Evolutionary conservation across 30 jellyfish, hydroid and myxozoan genomes (phyloP).

Genomic region (Aurelia aurita complex sp. Pacific): DNA sequence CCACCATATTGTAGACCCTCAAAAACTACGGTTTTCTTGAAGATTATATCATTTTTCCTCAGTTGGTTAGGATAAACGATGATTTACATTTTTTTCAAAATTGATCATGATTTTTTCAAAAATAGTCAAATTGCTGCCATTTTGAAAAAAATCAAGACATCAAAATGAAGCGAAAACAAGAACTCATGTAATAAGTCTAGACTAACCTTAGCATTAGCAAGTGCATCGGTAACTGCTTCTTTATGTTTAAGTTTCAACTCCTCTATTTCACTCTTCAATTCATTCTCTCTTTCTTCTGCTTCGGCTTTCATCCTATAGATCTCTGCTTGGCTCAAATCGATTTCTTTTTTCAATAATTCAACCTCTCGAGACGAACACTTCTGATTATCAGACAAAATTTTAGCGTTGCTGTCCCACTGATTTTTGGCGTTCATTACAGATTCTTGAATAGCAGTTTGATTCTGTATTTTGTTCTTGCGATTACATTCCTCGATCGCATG

Average conservation of each 20-base stretch:
- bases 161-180: too few species aligned
- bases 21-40: too few species aligned
- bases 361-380: not conserved
- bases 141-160: too few species aligned
- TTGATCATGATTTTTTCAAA: too few species aligned
- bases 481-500: conserved; percentile 29
- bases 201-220: conserved; percentile 21
- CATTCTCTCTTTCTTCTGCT: conserved; percentile 13
- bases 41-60: too few species aligned
- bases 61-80: too few species aligned
- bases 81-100: too few species aligned
- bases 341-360: conserved; percentile 15
- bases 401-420: conserved; percentile 10
- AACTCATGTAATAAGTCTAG: too few species aligned
- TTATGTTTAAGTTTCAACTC: not conserved
- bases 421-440: conserved; percentile 25
- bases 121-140: too few species aligned
- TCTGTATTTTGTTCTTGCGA: not conserved
- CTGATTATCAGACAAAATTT: not conserved
- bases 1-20: too few species aligned
- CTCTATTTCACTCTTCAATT: not conserved
- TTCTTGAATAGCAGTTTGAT: not conserved
- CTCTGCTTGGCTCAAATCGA: conserved; percentile 4
- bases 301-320: not conserved
- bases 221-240: conserved; percentile 3